Evolutionary conservation across 1,140 invertebrate species (phyloP), one percentile per base, ranked within the genome.

Genomic region (Heterodera schachtii): DNA sequence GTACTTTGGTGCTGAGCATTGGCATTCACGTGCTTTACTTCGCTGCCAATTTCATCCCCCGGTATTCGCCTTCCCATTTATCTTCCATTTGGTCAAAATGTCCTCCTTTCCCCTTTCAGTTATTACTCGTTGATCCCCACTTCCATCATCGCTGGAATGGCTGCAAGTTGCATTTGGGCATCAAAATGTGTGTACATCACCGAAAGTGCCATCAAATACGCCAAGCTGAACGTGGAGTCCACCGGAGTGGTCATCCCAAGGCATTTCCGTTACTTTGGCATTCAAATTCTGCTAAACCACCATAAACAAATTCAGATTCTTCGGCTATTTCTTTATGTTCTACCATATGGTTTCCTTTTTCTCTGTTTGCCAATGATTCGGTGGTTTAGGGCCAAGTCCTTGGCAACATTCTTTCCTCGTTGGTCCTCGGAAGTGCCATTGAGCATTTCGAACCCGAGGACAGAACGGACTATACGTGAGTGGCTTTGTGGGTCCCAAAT

Each of bases 251-350:
- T 97, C 83, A 94, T 98, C 77, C 76, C 76, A 31, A 47, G 76
- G 43, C 19, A 41, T 13, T 16, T 5, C 6, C 3, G 4, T 4
- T 49, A 4, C 47, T 6, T 9, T 9, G 4, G 4, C 19, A n/a
- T 44, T 66, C 41, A 13, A 6, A 71, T 9, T 41, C 43, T 47
- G 52, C 43, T 47, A 19, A 4, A 69, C 8, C 44, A 13, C 11
- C n/a, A n/a, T n/a, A n/a, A n/a, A n/a, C 9, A 64, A 67, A 13
- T 69, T 78, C 21, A 78, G 95, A 85, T 89, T 98, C 92, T 98
- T 98, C 91, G 96, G 96, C 43, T 95, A 97, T 92, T 98, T 98
- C 93, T 98, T 98, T 92, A 93, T 98, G 82, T 93, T 96, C 79
- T 98, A 96, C 93, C 96, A 98, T 89, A 95, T 94, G 0, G 57